Conservation (phyloP, 2,888 invertebrate species). For the Mongoloraphidia duomilia region DNA sequence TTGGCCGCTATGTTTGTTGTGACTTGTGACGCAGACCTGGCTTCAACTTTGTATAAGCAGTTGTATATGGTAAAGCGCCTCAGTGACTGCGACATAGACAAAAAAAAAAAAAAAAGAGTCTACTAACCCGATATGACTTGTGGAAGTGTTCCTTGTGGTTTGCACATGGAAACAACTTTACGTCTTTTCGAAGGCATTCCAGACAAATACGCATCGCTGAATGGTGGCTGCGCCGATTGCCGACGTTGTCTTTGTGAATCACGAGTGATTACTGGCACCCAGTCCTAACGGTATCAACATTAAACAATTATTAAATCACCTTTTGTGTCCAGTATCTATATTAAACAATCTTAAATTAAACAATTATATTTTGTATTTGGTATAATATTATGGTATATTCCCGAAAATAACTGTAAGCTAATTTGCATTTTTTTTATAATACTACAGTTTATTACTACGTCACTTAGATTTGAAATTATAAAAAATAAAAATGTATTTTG, state of each 20-base stretch:
- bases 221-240: slow-evolving; percentile 40
- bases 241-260: slow-evolving; percentile 61
- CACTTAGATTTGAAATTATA: no score
- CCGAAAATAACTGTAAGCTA: no score
- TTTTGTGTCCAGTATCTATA: no score
- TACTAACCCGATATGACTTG: slow-evolving; percentile 28
- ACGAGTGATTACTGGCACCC: slow-evolving; percentile 77
- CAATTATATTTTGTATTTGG: not conserved
- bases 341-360: no score
- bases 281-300: slow-evolving; percentile 37
- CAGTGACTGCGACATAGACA: no score
- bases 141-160: slow-evolving; percentile 28
- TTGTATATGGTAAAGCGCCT: no score
- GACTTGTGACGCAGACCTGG: no score
- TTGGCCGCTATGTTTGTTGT: no score
- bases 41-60: no score
- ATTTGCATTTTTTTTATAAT: no score
- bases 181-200: slow-evolving; percentile 84
- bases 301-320: not conserved
- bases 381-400: not conserved
- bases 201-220: slow-evolving; percentile 80
- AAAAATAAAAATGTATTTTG: no score
- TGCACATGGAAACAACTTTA: slow-evolving; percentile 43
- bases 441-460: no score
- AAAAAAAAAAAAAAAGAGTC: not conserved